Percentiles rank a stretch among this genome's conserved stretches.
phyloP scores from a whole-genome alignment of 1,140 invertebrate genomes.

The Drosophila orena region DNA sequence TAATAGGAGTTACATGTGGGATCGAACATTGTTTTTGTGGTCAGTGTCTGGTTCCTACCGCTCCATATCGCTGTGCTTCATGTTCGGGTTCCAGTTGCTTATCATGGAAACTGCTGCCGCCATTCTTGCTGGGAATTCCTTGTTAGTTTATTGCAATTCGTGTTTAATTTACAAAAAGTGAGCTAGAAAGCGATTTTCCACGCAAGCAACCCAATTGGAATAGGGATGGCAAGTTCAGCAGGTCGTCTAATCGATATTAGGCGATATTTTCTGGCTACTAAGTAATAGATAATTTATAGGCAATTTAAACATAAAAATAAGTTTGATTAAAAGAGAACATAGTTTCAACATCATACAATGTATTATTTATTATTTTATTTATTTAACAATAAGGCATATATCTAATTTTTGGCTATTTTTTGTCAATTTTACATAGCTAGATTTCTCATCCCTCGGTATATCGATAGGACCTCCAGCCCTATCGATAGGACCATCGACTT shows the following conservation, averaged over 20 bases:
- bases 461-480: neutral
- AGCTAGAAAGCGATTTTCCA: constrained; percentile 60
- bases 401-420: neutral
- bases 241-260: constrained; percentile 6
- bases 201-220: constrained; percentile 49
- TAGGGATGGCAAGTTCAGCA: constrained; percentile 35
- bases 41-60: constrained; percentile 73
- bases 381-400: too few relatives aligned
- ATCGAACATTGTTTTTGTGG: constrained; percentile 33
- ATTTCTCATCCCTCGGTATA: neutral
- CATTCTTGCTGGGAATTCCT: constrained; percentile 63
- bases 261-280: neutral
- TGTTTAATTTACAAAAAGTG: neutral
- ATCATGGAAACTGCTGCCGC: constrained; percentile 81
- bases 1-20: constrained; percentile 49
- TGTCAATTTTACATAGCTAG: neutral
- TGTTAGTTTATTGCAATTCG: constrained; percentile 5
- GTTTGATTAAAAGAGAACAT: neutral
- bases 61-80: constrained; percentile 88
- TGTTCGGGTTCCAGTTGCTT: constrained; percentile 87
- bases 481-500: neutral
- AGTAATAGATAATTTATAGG: too few relatives aligned
- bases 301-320: neutral
- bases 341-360: too few relatives aligned
- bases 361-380: too few relatives aligned